Conservation (phyloP, 2,113 vertebrate species). For the Vimba vimba region DNA sequence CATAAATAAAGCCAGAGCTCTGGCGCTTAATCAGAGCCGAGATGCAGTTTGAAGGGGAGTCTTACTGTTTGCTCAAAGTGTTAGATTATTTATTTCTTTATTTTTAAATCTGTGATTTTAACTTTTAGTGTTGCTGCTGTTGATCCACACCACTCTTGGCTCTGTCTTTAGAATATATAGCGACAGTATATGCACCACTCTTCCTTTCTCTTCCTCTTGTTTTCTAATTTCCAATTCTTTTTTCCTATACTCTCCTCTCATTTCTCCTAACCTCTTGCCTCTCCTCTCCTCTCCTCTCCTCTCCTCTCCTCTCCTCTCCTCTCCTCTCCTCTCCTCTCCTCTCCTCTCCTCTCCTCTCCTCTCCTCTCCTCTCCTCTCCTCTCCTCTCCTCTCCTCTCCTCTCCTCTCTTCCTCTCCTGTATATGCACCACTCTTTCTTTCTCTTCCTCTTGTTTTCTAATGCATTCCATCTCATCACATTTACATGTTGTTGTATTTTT, state of each 20-base stretch:
- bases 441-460: not conserved
- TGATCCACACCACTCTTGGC: not conserved
- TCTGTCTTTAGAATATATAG: not conserved
- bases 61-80: conserved; percentile 7
- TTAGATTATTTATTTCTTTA: not conserved
- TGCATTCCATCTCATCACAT: not conserved
- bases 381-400: no score
- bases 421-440: not conserved
- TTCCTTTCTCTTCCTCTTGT: not conserved
- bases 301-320: no score
- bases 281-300: no score
- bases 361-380: no score
- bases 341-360: no score
- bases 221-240: not conserved
- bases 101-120: not conserved
- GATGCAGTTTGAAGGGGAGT: conserved; percentile 37
- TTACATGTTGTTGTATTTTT: not conserved
- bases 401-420: no score
- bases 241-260: no score
- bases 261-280: no score
- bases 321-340: no score
- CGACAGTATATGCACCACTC: not conserved
- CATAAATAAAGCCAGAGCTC: conserved; percentile 23
- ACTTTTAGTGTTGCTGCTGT: not conserved
- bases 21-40: conserved; percentile 38